Percentiles rank a stretch among this genome's conserved stretches.
Evolutionary conservation across 1,140 invertebrate genomes (phyloP).

Genomic region (Drosophila yakuba): DNA sequence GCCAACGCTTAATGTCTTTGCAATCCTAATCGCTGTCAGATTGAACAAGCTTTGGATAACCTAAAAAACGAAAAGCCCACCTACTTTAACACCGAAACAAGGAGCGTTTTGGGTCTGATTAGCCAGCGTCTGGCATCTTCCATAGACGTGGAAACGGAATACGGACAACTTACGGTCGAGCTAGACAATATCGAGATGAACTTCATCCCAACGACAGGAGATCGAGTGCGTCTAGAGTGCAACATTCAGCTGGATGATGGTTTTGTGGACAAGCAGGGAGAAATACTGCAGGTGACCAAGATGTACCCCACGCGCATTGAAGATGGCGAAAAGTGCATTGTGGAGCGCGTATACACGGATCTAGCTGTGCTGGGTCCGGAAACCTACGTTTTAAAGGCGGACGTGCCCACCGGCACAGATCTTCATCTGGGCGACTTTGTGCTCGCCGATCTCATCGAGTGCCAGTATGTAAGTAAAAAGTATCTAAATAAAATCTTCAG

Average conservation of each 20-base stretch:
- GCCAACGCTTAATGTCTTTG: neutral
- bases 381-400: slow-evolving; percentile 52
- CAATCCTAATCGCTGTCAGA: neutral
- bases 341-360: slow-evolving; percentile 48
- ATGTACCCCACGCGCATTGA: slow-evolving; percentile 53
- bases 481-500: neutral
- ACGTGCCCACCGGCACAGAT: slow-evolving; percentile 28
- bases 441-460: slow-evolving; percentile 67
- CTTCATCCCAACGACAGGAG: slow-evolving; percentile 84
- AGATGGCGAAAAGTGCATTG: slow-evolving; percentile 36
- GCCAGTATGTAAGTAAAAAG: slow-evolving; percentile 55
- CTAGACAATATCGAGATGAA: slow-evolving; percentile 86
- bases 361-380: slow-evolving; percentile 38
- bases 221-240: slow-evolving; percentile 63
- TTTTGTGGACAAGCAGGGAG: slow-evolving; percentile 65
- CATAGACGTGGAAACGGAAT: slow-evolving; percentile 85
- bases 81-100: slow-evolving; percentile 85
- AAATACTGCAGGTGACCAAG: slow-evolving; percentile 66
- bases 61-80: slow-evolving; percentile 67
- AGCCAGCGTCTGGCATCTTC: slow-evolving; percentile 84
- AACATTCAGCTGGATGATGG: slow-evolving; percentile 64
- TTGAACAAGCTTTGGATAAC: slow-evolving; percentile 22
- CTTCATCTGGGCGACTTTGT: slow-evolving; percentile 69
- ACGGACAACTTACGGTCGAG: slow-evolving; percentile 85
- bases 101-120: slow-evolving; percentile 86